A percentile compares a stretch with the other conserved stretches of the same genome.
Evolutionary conservation across 2,888 invertebrate genomes (phyloP).

Genomic region (Caenorhabditis doughertyi): DNA sequence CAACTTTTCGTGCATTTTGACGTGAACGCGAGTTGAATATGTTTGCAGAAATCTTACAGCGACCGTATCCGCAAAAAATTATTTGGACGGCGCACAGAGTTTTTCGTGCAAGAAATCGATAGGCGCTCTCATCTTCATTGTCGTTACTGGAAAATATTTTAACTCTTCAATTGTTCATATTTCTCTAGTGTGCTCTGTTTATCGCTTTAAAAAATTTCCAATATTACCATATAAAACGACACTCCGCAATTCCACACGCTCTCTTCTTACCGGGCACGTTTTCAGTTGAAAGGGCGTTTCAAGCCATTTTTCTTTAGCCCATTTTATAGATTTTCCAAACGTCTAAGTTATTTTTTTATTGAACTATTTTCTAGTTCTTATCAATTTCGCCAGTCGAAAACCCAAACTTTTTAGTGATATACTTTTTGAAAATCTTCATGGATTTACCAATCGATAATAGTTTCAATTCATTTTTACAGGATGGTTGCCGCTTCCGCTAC

Average conservation of each 20-base stretch:
- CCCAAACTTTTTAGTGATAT: too few species aligned
- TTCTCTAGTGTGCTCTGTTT: neutral
- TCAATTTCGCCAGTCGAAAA: neutral
- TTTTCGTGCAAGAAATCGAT: neutral
- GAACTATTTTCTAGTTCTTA: neutral
- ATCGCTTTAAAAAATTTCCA: neutral
- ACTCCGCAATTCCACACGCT: constrained; percentile 38
- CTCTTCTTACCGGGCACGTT: constrained; percentile 39
- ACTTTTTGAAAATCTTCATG: too few species aligned
- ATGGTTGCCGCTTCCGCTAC: constrained; percentile 76
- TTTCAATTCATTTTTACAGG: constrained; percentile 38
- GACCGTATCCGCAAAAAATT: constrained; percentile 24
- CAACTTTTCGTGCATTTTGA: constrained; percentile 7
- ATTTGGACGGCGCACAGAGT: constrained; percentile 29
- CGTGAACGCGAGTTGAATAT: constrained; percentile 12
- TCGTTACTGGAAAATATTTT: neutral
- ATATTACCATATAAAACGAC: constrained; percentile 10
- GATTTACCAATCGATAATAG: neutral
- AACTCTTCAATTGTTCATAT: neutral
- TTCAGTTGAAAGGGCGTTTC: constrained; percentile 48
- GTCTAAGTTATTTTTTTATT: neutral
- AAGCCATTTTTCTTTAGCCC: neutral
- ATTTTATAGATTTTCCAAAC: neutral
- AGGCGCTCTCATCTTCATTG: neutral
- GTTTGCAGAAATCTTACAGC: constrained; percentile 30